Percentiles rank a stretch among this genome's conserved stretches.
phyloP scores from a whole-genome alignment of 1,140 invertebrate species.

The Geopemphigus sp. region DNA sequence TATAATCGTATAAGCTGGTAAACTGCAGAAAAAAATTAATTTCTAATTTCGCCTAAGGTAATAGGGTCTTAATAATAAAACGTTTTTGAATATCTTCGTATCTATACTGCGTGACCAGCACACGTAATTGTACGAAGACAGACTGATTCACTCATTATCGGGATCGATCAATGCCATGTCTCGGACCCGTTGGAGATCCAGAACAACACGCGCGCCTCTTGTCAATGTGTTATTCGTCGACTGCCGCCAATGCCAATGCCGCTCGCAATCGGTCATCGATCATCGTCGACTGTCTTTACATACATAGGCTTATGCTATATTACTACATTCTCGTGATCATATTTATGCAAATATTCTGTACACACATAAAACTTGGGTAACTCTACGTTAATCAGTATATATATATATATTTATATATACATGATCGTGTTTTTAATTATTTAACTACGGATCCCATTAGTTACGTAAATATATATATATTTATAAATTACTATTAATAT shows the following conservation, averaged over 20 bases:
- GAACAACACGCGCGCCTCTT: not conserved
- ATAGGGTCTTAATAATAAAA: too few species aligned
- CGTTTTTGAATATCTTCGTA: not conserved
- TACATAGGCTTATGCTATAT: not conserved
- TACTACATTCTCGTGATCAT: not conserved
- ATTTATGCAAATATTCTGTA: conserved; percentile 35
- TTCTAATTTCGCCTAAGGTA: too few species aligned
- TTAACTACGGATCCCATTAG: conserved; percentile 29
- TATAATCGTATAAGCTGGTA: too few species aligned
- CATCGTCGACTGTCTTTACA: not conserved
- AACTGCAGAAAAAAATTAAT: too few species aligned
- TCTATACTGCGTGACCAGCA: not conserved
- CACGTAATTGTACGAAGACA: not conserved
- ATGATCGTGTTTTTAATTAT: conserved; percentile 21
- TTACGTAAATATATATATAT: not conserved
- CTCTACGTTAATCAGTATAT: not conserved
- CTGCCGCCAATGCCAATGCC: conserved; percentile 5
- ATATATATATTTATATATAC: not conserved
- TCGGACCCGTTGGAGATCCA: not conserved
- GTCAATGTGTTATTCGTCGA: conserved; percentile 20
- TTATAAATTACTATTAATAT: conserved; percentile 1
- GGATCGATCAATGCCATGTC: conserved; percentile 33
- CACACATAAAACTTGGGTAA: too few species aligned
- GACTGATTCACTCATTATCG: conserved; percentile 20
- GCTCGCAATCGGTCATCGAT: conserved; percentile 16